Conservation (phyloP, 2,797 vertebrate genomes). For the Melanotaenia pygmaea region DNA sequence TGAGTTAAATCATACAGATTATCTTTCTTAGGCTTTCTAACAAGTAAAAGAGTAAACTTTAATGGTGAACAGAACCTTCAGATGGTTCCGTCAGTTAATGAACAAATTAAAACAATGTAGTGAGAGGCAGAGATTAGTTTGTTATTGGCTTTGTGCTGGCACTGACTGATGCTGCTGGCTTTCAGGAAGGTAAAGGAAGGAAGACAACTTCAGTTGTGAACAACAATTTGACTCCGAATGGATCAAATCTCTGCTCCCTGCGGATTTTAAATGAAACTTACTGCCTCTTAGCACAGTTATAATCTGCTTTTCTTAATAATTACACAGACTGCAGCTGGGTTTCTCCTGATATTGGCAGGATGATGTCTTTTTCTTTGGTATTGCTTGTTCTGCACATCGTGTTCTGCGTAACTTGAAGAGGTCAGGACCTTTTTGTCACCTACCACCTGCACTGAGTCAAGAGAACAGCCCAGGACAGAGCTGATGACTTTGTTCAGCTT, state of each 20-base stretch:
- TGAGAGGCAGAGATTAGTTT: conserved; percentile 1
- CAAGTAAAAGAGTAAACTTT: neutral
- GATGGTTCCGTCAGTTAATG: no score
- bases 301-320: neutral
- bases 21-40: neutral
- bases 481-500: no score
- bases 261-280: neutral
- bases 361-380: no score
- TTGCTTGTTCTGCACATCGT: no score
- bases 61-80: neutral
- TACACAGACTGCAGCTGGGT: neutral
- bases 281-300: neutral
- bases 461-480: no score
- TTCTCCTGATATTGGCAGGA: neutral
- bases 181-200: neutral
- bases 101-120: no score
- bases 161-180: conserved; percentile 27
- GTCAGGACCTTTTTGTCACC: no score
- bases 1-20: neutral
- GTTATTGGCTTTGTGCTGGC: conserved; percentile 17
- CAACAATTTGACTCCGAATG: no score
- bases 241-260: neutral
- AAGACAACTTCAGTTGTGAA: neutral
- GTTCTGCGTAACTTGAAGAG: no score
- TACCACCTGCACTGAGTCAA: no score